phyloP scores from a whole-genome alignment of 2,888 invertebrate species.

The Caenorhabditis zanzibari region DNA sequence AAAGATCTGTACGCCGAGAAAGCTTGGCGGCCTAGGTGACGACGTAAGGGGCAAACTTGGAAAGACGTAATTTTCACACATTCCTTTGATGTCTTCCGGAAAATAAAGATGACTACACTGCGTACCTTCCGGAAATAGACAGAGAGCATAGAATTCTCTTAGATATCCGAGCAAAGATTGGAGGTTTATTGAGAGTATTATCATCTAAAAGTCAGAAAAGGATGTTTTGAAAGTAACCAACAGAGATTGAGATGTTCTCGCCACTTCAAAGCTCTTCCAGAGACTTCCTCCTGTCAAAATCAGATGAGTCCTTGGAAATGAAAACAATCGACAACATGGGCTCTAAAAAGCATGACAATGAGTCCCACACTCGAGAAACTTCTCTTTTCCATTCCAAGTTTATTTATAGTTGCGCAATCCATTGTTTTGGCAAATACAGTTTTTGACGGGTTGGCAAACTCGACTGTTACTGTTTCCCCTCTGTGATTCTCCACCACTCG shows the following conservation, averaged over 20 bases:
- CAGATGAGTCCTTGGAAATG: constrained; percentile 14
- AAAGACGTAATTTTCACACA: constrained; percentile 46
- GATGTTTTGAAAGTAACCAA: too few relatives aligned
- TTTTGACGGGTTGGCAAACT: constrained; percentile 37
- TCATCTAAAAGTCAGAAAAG: too few relatives aligned
- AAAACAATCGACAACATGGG: constrained; percentile 27
- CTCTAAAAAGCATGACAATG: constrained; percentile 45
- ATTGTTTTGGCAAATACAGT: constrained; percentile 64
- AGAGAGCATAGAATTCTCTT: constrained; percentile 5
- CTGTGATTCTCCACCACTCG: constrained; percentile 44
- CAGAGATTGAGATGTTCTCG: too few relatives aligned
- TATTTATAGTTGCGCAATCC: constrained; percentile 64
- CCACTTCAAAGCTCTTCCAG: not conserved
- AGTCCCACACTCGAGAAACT: constrained; percentile 17
- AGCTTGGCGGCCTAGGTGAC: not conserved
- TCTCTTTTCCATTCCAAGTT: constrained; percentile 23
- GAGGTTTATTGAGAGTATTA: not conserved
- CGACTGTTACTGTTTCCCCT: constrained; percentile 22
- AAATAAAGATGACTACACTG: constrained; percentile 44
- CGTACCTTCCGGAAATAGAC: constrained; percentile 24
- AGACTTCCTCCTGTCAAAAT: constrained; percentile 26
- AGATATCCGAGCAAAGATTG: constrained; percentile 22
- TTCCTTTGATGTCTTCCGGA: constrained; percentile 21
- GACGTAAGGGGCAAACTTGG: constrained; percentile 8
- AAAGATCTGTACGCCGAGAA: constrained; percentile 40